Evolutionary conservation across 2,113 vertebrate species (phyloP).

Genomic region (pig (Sus scrofa)): DNA sequence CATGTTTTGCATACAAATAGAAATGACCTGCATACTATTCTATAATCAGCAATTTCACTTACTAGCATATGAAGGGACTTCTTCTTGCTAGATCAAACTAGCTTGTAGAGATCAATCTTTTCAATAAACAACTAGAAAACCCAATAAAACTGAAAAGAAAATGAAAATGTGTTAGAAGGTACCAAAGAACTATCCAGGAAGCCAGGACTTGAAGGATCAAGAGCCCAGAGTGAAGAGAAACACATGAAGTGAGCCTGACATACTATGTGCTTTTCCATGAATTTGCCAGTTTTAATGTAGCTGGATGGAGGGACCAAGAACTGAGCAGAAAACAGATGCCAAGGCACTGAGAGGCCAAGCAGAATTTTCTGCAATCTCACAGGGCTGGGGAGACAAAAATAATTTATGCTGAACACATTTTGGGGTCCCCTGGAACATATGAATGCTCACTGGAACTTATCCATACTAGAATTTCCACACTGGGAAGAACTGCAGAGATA

Average conservation of each 20-base stretch:
- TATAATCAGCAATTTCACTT: background rate
- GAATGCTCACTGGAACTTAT: background rate
- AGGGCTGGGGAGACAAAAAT: background rate
- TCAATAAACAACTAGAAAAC: background rate
- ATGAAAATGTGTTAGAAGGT: background rate
- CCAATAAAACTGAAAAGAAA: background rate
- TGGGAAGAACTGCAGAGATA: background rate
- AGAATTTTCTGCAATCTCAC: background rate
- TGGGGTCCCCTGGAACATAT: background rate
- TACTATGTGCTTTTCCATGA: background rate
- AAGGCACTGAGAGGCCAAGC: background rate
- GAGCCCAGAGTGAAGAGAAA: background rate
- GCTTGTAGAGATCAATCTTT: background rate
- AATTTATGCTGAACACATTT: background rate
- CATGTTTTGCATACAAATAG: background rate
- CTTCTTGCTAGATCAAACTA: background rate
- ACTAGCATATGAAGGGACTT: background rate
- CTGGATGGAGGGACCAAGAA: background rate
- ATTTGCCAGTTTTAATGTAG: background rate
- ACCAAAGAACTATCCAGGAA: background rate
- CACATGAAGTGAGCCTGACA: background rate
- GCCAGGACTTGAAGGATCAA: background rate
- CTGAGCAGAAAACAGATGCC: background rate
- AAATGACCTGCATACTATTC: background rate
- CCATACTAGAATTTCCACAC: background rate